Evolutionary conservation across 2,888 invertebrate species (phyloP), one percentile per base, ranked within the genome.

Genomic region (Drosophila neotestacea): DNA sequence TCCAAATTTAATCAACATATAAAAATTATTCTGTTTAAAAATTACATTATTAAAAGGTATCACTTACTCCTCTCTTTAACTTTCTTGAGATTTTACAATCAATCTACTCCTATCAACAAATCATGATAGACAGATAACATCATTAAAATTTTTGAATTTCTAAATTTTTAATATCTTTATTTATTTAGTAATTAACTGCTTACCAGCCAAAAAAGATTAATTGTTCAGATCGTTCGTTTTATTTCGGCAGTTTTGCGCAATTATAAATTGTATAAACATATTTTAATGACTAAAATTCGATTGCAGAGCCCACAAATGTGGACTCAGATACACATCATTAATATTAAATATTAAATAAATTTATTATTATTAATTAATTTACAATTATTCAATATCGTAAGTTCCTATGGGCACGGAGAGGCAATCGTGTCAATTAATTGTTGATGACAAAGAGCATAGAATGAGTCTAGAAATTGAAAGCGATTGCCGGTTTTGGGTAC

Each of bases 221-320:
- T 9, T n/a, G 48, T 77, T 56, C 51, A 56, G 16, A 70, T 84
- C 62, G 71, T 83, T 76, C 73, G 68, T 63, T 83, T 85, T 89
- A 89, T 69, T 85, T 85, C 63, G 79, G 66, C 76, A 76, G 79
- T 52, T 50, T 77, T 32, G 73, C 81, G 64, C 80, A 72, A 66
- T 72, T 66, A 66, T 74, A 75, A 71, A 72, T 78, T 77, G 77
- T 73, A 80, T 79, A 79, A 78, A 83, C 83, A 81, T 89, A 89
- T 77, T 83, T 81, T 83, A 90, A 91, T 90, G 91, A 90, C 90
- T 90, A 91, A 79, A 79, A 81, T 89, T 86, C 81, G 86, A 81
- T 83, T 70, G 75, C 74, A 74, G 83, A 79, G 66, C 54, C 61
- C 70, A 56, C 51, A 28, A 52, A 68, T 39, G 62, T 67, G 71